Evolutionary conservation across 2,888 invertebrate species (phyloP).

Genomic region (Heliconius erato): DNA sequence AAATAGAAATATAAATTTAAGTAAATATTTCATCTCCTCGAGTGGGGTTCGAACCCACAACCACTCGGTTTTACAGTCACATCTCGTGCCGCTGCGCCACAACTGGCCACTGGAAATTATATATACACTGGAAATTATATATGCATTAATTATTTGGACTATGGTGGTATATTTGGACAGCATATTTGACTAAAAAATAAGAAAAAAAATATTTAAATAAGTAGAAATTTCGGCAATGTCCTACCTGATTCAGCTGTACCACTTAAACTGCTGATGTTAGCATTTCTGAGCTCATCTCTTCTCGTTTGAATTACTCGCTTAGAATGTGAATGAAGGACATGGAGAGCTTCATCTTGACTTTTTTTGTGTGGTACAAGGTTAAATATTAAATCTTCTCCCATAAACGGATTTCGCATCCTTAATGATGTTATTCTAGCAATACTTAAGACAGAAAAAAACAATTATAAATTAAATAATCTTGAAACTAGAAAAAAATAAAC

Average conservation of each 20-base stretch:
- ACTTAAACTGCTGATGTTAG: constrained; percentile 60
- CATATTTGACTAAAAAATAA: neutral
- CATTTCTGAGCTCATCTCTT: constrained; percentile 65
- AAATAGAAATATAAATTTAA: no score
- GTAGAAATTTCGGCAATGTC: neutral
- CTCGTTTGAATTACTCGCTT: constrained; percentile 77
- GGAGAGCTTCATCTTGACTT: constrained; percentile 79
- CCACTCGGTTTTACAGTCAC: no score
- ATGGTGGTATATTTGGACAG: no score
- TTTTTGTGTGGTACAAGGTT: constrained; percentile 86
- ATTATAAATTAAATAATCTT: no score
- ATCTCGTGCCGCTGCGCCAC: no score
- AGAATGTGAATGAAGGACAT: constrained; percentile 77
- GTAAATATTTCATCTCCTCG: no score
- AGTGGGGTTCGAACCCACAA: no score
- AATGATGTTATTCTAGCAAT: constrained; percentile 57
- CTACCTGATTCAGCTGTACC: constrained; percentile 66
- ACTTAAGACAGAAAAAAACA: constrained; percentile 18
- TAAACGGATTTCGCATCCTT: constrained; percentile 72
- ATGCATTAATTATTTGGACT: no score
- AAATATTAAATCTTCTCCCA: constrained; percentile 68
- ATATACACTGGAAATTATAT: no score
- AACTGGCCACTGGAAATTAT: no score
- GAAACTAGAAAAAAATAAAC: no score
- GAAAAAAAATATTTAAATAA: neutral